Evolutionary conservation across 2,797 vertebrate species (phyloP).

Genomic region (Acrossocheilus wenchowensis): DNA sequence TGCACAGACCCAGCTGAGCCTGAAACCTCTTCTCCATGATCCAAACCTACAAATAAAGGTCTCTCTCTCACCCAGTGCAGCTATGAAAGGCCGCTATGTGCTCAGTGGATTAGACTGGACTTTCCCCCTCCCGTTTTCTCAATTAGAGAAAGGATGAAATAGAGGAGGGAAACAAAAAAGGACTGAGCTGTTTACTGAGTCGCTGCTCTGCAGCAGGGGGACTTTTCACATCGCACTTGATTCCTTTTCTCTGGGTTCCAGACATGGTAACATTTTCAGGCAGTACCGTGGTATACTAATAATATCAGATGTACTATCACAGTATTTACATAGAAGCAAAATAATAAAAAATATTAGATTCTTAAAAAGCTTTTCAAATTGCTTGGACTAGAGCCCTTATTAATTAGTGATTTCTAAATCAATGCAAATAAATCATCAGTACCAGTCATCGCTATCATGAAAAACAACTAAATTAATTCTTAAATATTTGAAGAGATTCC

Average conservation of each 20-base stretch:
- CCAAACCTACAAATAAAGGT: constrained; percentile 90
- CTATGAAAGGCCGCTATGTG: constrained; percentile 89
- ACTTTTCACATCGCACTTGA: constrained; percentile 63
- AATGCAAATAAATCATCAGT: background rate
- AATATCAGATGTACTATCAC: too few relatives aligned
- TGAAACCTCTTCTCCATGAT: constrained; percentile 84
- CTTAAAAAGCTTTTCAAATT: background rate
- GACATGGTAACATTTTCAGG: background rate
- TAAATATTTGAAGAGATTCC: too few relatives aligned
- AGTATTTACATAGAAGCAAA: background rate
- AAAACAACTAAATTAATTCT: background rate
- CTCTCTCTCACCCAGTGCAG: constrained; percentile 73
- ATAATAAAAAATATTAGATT: background rate
- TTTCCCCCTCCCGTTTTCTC: constrained; percentile 73
- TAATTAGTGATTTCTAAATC: background rate
- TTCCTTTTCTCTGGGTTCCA: background rate
- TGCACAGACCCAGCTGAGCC: constrained; percentile 86
- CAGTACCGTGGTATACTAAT: background rate
- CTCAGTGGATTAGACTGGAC: constrained; percentile 85
- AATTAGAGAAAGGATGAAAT: constrained; percentile 79
- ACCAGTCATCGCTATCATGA: background rate
- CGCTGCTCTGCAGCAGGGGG: constrained; percentile 63
- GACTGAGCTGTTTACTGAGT: constrained; percentile 77
- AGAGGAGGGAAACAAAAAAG: constrained; percentile 63
- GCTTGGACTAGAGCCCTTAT: background rate